These are phyloP conservation scores for Dione vanillae DNA, from an alignment of 2,888 invertebrate genomes.

Conservation along the genomic window DNA sequence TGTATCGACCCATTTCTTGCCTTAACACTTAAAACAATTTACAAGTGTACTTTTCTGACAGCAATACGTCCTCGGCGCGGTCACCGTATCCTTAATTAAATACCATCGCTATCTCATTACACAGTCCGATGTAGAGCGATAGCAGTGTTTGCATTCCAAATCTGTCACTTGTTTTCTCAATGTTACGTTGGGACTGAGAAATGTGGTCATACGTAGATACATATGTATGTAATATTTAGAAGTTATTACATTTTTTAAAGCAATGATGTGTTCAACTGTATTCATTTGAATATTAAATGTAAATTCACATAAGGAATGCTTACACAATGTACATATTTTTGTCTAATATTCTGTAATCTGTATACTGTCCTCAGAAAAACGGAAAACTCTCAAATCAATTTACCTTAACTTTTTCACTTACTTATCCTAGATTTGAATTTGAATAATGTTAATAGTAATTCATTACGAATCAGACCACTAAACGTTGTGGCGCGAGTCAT, in stretches of 20 bases:
- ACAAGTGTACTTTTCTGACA: conserved; percentile 63
- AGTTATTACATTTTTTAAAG: neutral
- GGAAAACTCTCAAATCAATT: too few relatives aligned
- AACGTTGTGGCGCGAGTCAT: too few relatives aligned
- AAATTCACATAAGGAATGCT: too few relatives aligned
- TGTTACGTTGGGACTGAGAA: conserved; percentile 46
- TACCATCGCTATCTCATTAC: conserved; percentile 72
- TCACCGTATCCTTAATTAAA: conserved; percentile 78
- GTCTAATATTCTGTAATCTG: too few relatives aligned
- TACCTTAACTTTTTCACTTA: too few relatives aligned
- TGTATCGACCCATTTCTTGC: neutral
- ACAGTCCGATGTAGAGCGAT: conserved; percentile 67
- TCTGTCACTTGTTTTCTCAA: conserved; percentile 54
- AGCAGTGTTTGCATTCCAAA: conserved; percentile 54
- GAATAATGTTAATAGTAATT: too few relatives aligned
- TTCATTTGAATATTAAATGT: neutral
- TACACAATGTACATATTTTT: too few relatives aligned
- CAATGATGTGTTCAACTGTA: neutral
- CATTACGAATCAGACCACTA: too few relatives aligned
- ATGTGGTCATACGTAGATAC: conserved; percentile 43
- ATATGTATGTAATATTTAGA: neutral
- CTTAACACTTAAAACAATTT: conserved; percentile 61
- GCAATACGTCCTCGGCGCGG: conserved; percentile 66
- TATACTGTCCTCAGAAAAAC: too few relatives aligned
- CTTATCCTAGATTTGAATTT: too few relatives aligned